Evolutionary conservation across 2,888 invertebrate genomes (phyloP), one percentile per base, ranked within the genome.

Genomic region (Hydropsyche betteni): DNA sequence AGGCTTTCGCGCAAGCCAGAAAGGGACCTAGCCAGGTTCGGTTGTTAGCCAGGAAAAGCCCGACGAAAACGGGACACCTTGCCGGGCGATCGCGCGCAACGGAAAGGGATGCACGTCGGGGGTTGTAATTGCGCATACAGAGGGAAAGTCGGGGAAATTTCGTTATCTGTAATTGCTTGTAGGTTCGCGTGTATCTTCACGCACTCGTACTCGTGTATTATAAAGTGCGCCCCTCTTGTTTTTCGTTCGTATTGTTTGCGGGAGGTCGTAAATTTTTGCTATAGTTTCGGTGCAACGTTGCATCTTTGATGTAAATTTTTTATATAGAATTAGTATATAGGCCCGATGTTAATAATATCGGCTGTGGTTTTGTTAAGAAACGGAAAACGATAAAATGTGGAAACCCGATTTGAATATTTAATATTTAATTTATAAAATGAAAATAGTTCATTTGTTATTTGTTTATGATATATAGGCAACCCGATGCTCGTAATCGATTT

Each of bases 131-230:
- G 70, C 51, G 24, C 34, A 6, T 24, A 16, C 70, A 24, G 34
- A 36, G 61, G 58, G 38, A 50, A 72, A 72, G 55, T 72, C 72
- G 52, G 72, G 72, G 55, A 72, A 72, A 33, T 61, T 72, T 36
- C 58, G 72, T 72, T 72, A 72, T 72, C 72, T 72, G 72, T 72
- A 72, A 72, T 72, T 72, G 72, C 72, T 61, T 72, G 72, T 72
- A 58, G 52, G 52, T 38, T 70, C 51, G 69, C 69, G 50, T 69
- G 52, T 70, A 70, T 70, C 70, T 70, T 70, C 70, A 70, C 53
- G 70, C 70, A 44, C 69, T 36, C 69, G 8, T 10, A 24, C 44
- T 44, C 55, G 6, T n/a, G 55, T 14, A 55, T 55, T 55, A n/a
- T n/a, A 12, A n/a, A 55, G 14, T 16, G n/a, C 55, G 55, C n/a